Evolutionary conservation across 2,888 invertebrate genomes (phyloP).

Genomic region (Plagodis dolabraria): DNA sequence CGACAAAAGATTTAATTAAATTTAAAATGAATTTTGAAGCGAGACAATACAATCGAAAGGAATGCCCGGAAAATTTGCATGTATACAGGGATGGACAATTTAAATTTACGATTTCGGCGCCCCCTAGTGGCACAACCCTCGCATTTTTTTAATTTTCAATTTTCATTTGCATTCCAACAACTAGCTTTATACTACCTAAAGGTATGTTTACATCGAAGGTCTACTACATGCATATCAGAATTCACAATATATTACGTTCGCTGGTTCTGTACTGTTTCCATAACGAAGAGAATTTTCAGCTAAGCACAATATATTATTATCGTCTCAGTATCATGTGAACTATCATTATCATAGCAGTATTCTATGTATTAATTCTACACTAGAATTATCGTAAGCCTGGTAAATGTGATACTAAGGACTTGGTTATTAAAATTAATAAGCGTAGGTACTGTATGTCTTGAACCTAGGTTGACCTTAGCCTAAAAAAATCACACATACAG

Average conservation of each 20-base stretch:
- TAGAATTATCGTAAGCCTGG: too few relatives aligned
- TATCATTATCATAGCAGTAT: slow-evolving; percentile 37
- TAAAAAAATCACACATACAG: too few relatives aligned
- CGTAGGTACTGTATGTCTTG: too few relatives aligned
- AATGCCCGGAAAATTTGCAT: slow-evolving; percentile 78
- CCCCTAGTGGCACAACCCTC: slow-evolving; percentile 75
- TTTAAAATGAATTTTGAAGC: slow-evolving; percentile 38
- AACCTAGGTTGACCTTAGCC: too few relatives aligned
- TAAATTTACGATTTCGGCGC: slow-evolving; percentile 81
- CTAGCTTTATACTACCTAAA: slow-evolving; percentile 35
- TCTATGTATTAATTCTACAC: too few relatives aligned
- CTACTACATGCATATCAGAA: slow-evolving; percentile 29
- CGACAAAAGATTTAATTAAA: slow-evolving; percentile 36
- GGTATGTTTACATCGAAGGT: slow-evolving; percentile 14
- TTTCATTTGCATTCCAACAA: slow-evolving; percentile 78
- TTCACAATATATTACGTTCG: slow-evolving; percentile 39
- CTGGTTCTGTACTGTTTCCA: slow-evolving; percentile 5
- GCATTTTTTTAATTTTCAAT: slow-evolving; percentile 83
- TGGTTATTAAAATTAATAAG: too few relatives aligned
- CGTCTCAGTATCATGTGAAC: slow-evolving; percentile 24
- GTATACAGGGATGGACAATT: slow-evolving; percentile 81
- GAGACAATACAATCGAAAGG: slow-evolving; percentile 71
- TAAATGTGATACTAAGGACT: too few relatives aligned
- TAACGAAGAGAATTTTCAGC: slow-evolving; percentile 6
- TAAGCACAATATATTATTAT: slow-evolving; percentile 17